Evolutionary conservation across 1,140 invertebrate species (phyloP), one percentile per base, ranked within the genome.

Genomic region (Condylostylus longicornis): DNA sequence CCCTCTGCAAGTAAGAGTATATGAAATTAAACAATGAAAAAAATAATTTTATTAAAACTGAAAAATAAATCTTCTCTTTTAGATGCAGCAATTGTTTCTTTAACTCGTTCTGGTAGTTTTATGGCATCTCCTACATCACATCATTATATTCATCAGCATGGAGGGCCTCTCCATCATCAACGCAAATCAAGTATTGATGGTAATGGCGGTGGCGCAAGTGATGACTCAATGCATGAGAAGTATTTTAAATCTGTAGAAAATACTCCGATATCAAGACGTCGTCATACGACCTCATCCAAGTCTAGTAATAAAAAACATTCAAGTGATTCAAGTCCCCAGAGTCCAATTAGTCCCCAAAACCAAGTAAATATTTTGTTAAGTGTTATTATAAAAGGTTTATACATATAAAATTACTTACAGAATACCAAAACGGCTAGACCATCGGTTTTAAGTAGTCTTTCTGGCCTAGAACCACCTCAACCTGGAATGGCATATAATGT

Each of bases 221-320:
- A 82, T 48, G 79, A 82, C 61, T 79, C 79, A 0, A 82, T 83
- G 79, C 80, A 83, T 54, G 81, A 83, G 50, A 79, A 80, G 47
- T 82, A 82, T 50, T 73, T 82, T 46, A 71, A 71, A 47, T 71
- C 69, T 15, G 70, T 72, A 31, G 70, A 72, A 42, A 71, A 68
- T 49, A 72, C 70, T 25, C 70, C 70, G 8, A 46, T 71, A 28
- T 67, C 69, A 13, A 61, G 68, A 35, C 64, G 70, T n/a, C 47
- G 58, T 0, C 54, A 61, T 41, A 56, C 53, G 21, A 53, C 58
- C n/a, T 50, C 60, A 32, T 43, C 51, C 20, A 52, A 42, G 35
- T 21, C 36, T 35, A 53, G 51, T 27, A 50, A 55, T 38, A 59
- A 53, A 34, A 60, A 58, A 19, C 53, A 60, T 35, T 60, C 57